Base-by-base conservation (phyloP, 2,113 vertebrate genomes). In the Channa argus region DNA sequence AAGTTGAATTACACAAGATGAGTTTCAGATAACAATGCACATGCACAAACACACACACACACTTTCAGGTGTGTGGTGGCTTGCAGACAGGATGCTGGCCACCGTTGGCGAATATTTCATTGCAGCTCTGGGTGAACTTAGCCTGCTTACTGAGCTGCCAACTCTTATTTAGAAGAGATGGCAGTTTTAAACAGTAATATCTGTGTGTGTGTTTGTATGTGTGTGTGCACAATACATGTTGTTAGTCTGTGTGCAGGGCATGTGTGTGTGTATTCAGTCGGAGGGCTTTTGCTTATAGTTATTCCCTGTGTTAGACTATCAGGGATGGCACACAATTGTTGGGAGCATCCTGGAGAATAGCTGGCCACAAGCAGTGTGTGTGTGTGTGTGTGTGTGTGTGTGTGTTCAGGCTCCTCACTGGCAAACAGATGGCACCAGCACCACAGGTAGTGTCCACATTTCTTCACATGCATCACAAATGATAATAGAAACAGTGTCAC, bases 351-450 rank as follows among this genome's bases (percentile, higher is more conserved):
- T 71, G 44, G 80, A 71, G 78, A 76, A 80, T 63, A 70, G 47
- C 54, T 74, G 71, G 64, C 47, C 60, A 68, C 33, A 56, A 62
- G 71, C 60, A 60, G 68, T 74, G 51, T 64, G 38, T 76, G 43
- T 53, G 51, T 61, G 56, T 63, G 47, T 72, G 56, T 63, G 46
- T 73, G 53, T 76, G 43, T 70, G 45, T 69, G 39, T 80, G 67
- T 84, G 81, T 83, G 60, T 84, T 75, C 63, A 77, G 83, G 68
- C 75, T 83, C 82, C 83, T 89, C 58, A 54, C 84, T 76, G 87
- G 68, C 68, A 84, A 91, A 86, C 89, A 92, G 87, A 90, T 91
- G 90, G 88, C 75, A 82, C 71, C n/a, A 58, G 50, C 78, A 82
- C 86, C 68, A 80, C 85, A 90, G 79, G 88, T 78, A 81, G 67